Evolutionary conservation across 2,797 vertebrate species (phyloP).

Genomic region (Stomatorhinus walkeri): DNA sequence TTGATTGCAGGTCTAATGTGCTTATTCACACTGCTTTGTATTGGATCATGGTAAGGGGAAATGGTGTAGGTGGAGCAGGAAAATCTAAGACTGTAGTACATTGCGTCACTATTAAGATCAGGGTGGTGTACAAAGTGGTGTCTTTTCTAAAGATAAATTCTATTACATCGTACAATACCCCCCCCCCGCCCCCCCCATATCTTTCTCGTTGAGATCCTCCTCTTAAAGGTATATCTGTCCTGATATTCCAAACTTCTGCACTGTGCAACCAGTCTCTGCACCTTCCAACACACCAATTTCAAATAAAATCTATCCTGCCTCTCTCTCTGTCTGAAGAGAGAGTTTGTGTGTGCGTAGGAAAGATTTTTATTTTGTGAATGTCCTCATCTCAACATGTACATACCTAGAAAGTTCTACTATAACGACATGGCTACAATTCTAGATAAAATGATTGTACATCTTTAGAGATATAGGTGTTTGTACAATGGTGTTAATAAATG

Average conservation of each 20-base stretch:
- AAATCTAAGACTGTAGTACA: conserved; percentile 43
- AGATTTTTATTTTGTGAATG: background rate
- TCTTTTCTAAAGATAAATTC: background rate
- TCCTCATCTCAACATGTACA: background rate
- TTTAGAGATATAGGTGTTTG: background rate
- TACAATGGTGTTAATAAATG: background rate
- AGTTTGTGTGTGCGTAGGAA: background rate
- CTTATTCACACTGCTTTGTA: background rate
- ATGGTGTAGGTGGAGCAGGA: background rate
- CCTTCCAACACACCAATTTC: background rate
- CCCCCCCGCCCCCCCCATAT: no score
- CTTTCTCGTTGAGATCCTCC: background rate
- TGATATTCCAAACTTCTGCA: background rate
- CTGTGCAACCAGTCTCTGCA: background rate
- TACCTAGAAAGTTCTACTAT: background rate
- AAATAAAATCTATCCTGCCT: background rate
- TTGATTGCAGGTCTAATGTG: background rate
- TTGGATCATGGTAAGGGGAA: background rate
- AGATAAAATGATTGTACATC: background rate
- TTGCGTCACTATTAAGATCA: background rate
- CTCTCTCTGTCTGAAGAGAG: background rate
- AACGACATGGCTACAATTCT: background rate
- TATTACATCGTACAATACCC: background rate
- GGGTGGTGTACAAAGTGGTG: background rate
- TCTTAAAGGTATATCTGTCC: background rate